A percentile compares a stretch with the other conserved stretches of the same genome.
phyloP scores from a whole-genome alignment of 2,888 invertebrate genomes.

The Euzetes globulus region DNA sequence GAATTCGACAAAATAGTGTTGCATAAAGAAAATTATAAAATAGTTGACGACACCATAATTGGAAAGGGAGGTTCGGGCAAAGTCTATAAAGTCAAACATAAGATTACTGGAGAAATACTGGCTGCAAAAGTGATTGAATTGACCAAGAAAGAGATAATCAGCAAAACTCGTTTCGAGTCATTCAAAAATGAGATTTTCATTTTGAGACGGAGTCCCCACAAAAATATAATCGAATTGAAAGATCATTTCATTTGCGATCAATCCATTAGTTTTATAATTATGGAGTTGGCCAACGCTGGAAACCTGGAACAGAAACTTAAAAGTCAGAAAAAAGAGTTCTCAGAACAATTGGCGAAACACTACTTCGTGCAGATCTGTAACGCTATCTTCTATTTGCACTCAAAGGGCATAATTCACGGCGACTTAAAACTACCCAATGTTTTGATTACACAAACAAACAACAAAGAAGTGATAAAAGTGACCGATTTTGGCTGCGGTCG shows the following conservation, averaged over 20 bases:
- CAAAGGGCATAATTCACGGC: not conserved
- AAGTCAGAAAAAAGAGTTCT: no score
- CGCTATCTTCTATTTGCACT: not conserved
- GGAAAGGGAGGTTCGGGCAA: not conserved
- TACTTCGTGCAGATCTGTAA: no score
- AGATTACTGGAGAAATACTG: not conserved
- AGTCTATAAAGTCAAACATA: not conserved
- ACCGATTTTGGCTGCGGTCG: slow-evolving; percentile 34
- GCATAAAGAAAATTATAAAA: no score
- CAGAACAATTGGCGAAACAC: no score
- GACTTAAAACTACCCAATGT: not conserved
- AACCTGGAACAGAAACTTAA: slow-evolving; percentile 4
- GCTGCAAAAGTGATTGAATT: not conserved
- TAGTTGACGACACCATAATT: not conserved
- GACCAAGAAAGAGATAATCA: not conserved
- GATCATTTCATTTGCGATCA: not conserved
- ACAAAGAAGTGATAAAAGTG: slow-evolving; percentile 16
- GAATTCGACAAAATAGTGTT: no score
- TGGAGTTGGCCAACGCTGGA: slow-evolving; percentile 30
- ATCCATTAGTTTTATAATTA: no score
- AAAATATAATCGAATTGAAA: not conserved
- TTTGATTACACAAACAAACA: not conserved
- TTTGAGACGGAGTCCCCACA: not conserved
- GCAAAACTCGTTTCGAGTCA: not conserved
- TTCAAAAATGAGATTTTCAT: not conserved